Percentiles rank a stretch among this genome's conserved stretches.
phyloP scores from a whole-genome alignment of 2,888 invertebrate species.

The Cryptocephalus moraei region DNA sequence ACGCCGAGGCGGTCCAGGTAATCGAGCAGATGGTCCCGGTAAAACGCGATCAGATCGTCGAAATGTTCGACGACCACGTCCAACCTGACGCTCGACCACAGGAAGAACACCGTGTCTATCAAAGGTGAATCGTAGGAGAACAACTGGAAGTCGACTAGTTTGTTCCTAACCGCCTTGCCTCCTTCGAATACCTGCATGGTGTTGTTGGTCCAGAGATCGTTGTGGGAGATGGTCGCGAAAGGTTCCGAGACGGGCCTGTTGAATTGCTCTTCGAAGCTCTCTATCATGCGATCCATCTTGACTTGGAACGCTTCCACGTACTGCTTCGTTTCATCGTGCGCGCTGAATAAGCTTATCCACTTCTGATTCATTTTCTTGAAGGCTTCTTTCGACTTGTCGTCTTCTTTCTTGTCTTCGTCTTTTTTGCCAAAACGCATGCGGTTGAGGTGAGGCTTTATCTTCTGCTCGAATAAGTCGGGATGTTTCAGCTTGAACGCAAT shows the following conservation, averaged over 20 bases:
- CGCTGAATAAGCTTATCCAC: too few species aligned
- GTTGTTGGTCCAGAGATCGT: conserved; percentile 52
- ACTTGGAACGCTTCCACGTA: too few species aligned
- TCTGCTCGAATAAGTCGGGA: conserved; percentile 32
- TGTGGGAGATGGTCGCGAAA: conserved; percentile 43
- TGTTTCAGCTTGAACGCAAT: conserved; percentile 40
- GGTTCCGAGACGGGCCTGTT: conserved; percentile 4
- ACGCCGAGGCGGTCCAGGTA: conserved; percentile 9
- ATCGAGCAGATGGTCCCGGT: conserved; percentile 38
- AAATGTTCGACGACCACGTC: conserved; percentile 33
- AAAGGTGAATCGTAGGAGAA: conserved; percentile 40
- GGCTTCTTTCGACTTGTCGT: too few species aligned
- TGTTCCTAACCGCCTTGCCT: conserved; percentile 23
- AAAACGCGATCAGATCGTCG: conserved; percentile 39
- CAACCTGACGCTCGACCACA: conserved; percentile 40
- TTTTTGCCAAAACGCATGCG: too few species aligned
- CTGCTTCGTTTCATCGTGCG: too few species aligned
- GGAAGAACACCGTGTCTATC: conserved; percentile 44
- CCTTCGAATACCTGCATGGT: conserved; percentile 39
- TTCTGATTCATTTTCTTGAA: too few species aligned
- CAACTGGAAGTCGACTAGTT: conserved; percentile 48
- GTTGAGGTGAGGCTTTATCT: conserved; percentile 16
- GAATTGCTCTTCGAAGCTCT: too few species aligned
- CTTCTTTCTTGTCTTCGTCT: too few species aligned
- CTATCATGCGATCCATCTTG: too few species aligned